A percentile compares a stretch with the other conserved stretches of the same genome.
Evolutionary conservation across 2,888 invertebrate species (phyloP).

Genomic region (Anthrax anthrax): DNA sequence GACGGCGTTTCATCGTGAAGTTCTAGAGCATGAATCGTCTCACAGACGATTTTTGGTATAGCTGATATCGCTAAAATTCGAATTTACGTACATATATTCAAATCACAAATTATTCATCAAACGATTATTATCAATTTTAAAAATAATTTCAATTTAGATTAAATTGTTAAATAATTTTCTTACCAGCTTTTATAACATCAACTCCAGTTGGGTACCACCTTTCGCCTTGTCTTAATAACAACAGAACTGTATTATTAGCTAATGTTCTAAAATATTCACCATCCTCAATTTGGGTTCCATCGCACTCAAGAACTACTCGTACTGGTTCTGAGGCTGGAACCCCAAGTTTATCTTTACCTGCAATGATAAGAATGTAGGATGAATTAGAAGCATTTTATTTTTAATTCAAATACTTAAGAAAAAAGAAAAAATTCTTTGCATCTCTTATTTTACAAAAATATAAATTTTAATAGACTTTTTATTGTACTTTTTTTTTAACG

Average conservation of each 20-base stretch:
- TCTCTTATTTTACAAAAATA: too few species aligned
- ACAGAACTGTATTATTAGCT: conserved; percentile 78
- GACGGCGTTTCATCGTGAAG: conserved; percentile 93
- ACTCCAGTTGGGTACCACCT: conserved; percentile 89
- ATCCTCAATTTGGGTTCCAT: conserved; percentile 95
- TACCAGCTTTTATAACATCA: conserved; percentile 89
- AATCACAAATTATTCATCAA: too few species aligned
- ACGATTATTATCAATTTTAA: not conserved
- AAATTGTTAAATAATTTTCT: conserved; percentile 21
- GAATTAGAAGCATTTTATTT: too few species aligned
- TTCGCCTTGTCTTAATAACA: conserved; percentile 78
- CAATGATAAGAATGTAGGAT: too few species aligned
- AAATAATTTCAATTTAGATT: not conserved
- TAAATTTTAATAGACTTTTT: too few species aligned
- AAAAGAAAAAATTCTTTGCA: too few species aligned
- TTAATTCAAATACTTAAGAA: too few species aligned
- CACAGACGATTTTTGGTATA: conserved; percentile 93
- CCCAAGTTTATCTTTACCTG: conserved; percentile 81
- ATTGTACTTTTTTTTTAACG: too few species aligned
- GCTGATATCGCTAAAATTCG: conserved; percentile 81
- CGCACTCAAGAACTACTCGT: conserved; percentile 81
- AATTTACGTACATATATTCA: too few species aligned
- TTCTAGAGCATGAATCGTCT: conserved; percentile 89
- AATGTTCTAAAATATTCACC: conserved; percentile 90
- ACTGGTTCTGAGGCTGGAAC: conserved; percentile 76